These are phyloP conservation scores for Dendroctonus valens DNA, from an alignment of 1,140 invertebrate species.

Conservation along the genomic window DNA sequence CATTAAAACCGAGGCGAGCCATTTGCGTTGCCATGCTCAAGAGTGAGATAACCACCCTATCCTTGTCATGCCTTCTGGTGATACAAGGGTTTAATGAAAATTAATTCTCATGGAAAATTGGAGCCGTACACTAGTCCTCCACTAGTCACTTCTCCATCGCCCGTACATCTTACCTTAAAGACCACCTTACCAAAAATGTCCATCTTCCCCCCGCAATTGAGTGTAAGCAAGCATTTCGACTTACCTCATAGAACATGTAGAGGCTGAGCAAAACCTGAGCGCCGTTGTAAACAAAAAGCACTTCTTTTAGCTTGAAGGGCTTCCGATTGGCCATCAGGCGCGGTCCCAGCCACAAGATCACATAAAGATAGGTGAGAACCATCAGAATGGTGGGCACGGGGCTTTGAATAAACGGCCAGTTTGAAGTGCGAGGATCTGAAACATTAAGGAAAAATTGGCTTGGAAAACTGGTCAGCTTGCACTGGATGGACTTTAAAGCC, in stretches of 20 bases:
- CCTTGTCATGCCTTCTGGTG: no score
- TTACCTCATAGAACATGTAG: conserved; percentile 89
- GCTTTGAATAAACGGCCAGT: conserved; percentile 89
- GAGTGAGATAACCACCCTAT: no score
- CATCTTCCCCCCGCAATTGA: no score
- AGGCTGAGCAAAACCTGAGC: conserved; percentile 81
- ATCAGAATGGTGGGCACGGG: conserved; percentile 82
- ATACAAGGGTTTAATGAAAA: no score
- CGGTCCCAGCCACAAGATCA: conserved; percentile 79
- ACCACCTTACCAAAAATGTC: no score
- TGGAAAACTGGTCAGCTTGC: neutral
- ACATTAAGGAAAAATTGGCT: conserved; percentile 37
- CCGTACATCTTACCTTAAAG: no score
- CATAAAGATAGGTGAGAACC: conserved; percentile 77
- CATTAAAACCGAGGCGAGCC: no score
- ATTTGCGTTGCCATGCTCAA: no score
- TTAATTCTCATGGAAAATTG: no score
- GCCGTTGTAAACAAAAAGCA: conserved; percentile 87
- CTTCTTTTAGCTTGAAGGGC: conserved; percentile 76
- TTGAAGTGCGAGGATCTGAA: conserved; percentile 80
- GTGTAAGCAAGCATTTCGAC: neutral
- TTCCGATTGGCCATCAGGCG: conserved; percentile 84
- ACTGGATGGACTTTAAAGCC: conserved; percentile 4
- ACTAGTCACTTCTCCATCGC: no score
- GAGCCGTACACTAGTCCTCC: no score